Evolutionary conservation across 2,113 vertebrate genomes (phyloP).

Genomic region (Coturnix japonica): DNA sequence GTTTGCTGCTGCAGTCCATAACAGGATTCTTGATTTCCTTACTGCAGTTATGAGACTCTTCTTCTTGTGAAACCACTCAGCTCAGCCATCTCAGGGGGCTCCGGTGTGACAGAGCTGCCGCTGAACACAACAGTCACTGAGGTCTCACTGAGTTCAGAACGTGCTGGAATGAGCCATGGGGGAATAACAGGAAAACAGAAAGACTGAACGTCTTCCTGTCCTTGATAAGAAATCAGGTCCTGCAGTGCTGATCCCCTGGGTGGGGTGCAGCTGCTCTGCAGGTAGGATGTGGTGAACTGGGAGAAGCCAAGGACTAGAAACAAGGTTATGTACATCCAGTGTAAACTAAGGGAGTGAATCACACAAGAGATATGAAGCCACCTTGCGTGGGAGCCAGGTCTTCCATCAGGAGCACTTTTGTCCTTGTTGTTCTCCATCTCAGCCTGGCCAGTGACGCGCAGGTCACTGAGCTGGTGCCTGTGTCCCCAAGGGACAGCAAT

Average conservation of each 20-base stretch:
- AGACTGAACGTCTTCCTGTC: background rate
- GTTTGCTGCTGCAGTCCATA: background rate
- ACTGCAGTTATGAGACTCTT: background rate
- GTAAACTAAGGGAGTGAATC: background rate
- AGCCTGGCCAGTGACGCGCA: background rate
- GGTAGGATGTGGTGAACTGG: background rate
- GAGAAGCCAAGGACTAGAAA: background rate
- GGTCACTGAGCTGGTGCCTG: fast-evolving
- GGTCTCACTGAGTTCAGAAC: background rate
- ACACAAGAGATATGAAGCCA: background rate
- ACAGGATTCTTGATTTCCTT: background rate
- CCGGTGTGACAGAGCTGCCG: background rate
- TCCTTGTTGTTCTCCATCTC: background rate
- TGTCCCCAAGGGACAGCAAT: background rate
- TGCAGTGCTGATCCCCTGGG: background rate
- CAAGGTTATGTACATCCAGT: background rate
- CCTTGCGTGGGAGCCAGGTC: background rate
- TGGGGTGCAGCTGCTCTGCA: background rate
- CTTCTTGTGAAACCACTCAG: background rate
- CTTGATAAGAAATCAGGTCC: background rate
- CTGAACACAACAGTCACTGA: background rate
- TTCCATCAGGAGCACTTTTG: background rate
- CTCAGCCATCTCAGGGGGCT: background rate
- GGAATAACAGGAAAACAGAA: background rate
- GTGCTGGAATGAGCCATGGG: background rate